Evolutionary conservation across 2,113 vertebrate species (phyloP), one percentile per base, ranked within the genome.

Genomic region (Orycteropus afer): DNA sequence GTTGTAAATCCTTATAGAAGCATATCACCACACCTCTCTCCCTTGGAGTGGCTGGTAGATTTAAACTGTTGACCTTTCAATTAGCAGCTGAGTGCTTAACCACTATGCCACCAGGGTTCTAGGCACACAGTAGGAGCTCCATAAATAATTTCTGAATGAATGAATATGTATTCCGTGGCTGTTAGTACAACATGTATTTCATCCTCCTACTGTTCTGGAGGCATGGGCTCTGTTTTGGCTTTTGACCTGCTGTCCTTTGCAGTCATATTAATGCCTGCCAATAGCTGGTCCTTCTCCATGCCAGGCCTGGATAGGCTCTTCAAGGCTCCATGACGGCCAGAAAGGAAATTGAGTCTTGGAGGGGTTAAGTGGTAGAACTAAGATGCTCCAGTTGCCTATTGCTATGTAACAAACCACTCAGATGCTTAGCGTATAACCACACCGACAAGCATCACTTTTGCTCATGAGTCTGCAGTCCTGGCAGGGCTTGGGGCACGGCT

Each of bases 101-200:
- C 63, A 34, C 63, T 32, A 17, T 34, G 29, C 32, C 13, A 32
- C 32, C 63, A 65, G 63, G 23, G 23, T 27, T 12, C 61, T n/a
- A 69, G 76, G 86, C 12, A 7, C 6, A 5, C 25, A 8, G 7
- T 5, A 32, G 15, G 61, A 4, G 32, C 42, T n/a, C 40, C n/a
- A 3, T 27, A 10, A 37, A 22, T 34, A 20, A 32, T 42, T 32
- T 55, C 51, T 67, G 69, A 55, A 34, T 8, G 59, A 51, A 2
- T 0, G 12, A 10, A 1, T 1, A 15, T 7, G 6, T 5, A 0
- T 1, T 3, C 27, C 18, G 1, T 3, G 3, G 2, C 59, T 63
- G 51, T 49, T 1, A 71, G 20, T 11, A 10, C 10, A 40, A 1
- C 7, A 1, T 32, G n/a, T 61, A 47, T 22, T 40, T 63, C 4